Evolutionary conservation across 2,888 invertebrate species (phyloP).

Genomic region (Mallateleia sp.): DNA sequence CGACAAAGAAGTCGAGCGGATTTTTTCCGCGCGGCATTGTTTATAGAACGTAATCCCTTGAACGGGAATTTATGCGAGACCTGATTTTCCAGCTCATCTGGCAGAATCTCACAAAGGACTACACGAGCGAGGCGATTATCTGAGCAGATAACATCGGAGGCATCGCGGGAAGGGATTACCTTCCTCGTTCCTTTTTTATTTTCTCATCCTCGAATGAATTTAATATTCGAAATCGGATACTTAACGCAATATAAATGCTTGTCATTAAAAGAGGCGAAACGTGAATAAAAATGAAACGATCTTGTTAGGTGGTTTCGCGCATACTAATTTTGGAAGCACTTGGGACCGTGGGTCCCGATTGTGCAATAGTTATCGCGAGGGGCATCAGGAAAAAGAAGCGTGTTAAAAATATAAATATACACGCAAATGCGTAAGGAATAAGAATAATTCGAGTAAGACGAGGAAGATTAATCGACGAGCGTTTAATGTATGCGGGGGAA

Average conservation of each 20-base stretch:
- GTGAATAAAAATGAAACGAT: conserved; percentile 74
- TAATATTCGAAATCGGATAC: conserved; percentile 76
- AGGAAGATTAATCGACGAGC: conserved; percentile 61
- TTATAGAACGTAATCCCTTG: conserved; percentile 84
- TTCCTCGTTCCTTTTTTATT: conserved; percentile 28
- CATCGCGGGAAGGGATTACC: conserved; percentile 53
- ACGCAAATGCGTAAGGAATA: conserved; percentile 50
- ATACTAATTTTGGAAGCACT: conserved; percentile 69
- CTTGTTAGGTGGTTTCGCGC: conserved; percentile 72
- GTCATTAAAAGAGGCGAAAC: conserved; percentile 73
- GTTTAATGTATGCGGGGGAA: conserved; percentile 16
- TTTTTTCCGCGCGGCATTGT: conserved; percentile 79
- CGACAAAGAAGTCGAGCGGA: conserved; percentile 64
- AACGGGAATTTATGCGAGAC: conserved; percentile 83
- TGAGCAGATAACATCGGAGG: conserved; percentile 64
- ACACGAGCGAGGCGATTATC: conserved; percentile 69
- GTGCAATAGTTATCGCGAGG: conserved; percentile 64
- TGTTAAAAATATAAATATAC: conserved; percentile 65
- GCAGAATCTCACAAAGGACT: conserved; percentile 69
- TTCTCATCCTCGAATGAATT: conserved; percentile 53
- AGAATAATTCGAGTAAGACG: conserved; percentile 55
- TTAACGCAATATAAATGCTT: conserved; percentile 76
- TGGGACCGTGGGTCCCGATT: conserved; percentile 9
- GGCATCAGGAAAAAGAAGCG: conserved; percentile 47
- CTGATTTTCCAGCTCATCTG: conserved; percentile 84